phyloP scores from a whole-genome alignment of 2,888 invertebrate genomes.

The Habrosyne pyritoides region DNA sequence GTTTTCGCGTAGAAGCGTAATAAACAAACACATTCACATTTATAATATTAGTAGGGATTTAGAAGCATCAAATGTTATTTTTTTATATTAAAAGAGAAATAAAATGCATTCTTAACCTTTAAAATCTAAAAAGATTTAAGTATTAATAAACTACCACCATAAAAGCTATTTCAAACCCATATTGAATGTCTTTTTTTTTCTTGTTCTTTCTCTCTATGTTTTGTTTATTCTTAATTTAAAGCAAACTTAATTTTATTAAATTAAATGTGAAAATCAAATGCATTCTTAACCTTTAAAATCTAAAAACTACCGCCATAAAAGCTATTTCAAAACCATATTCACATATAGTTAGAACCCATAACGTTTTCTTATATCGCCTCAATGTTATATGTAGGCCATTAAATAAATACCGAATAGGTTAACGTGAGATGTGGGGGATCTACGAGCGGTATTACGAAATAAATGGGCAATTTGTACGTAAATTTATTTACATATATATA shows the following conservation, averaged over 20 bases:
- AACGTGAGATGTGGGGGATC: conserved; percentile 35
- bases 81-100: too few species aligned
- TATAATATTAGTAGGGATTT: too few species aligned
- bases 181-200: too few species aligned
- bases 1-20: too few species aligned
- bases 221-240: too few species aligned
- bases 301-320: conserved; percentile 11
- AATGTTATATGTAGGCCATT: conserved; percentile 36
- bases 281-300: background rate
- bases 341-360: conserved; percentile 18
- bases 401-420: conserved; percentile 52
- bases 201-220: too few species aligned
- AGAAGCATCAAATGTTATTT: too few species aligned
- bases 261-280: too few species aligned
- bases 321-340: background rate
- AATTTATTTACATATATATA: conserved; percentile 39
- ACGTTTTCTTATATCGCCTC: conserved; percentile 18
- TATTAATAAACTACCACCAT: conserved; percentile 8
- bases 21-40: too few species aligned
- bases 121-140: conserved; percentile 4
- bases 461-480: conserved; percentile 58
- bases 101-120: too few species aligned
- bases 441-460: conserved; percentile 42
- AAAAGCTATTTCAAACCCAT: conserved; percentile 11
- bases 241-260: too few species aligned